Evolutionary conservation across 2,797 vertebrate species (phyloP).

Genomic region (Benthosema pterotum): DNA sequence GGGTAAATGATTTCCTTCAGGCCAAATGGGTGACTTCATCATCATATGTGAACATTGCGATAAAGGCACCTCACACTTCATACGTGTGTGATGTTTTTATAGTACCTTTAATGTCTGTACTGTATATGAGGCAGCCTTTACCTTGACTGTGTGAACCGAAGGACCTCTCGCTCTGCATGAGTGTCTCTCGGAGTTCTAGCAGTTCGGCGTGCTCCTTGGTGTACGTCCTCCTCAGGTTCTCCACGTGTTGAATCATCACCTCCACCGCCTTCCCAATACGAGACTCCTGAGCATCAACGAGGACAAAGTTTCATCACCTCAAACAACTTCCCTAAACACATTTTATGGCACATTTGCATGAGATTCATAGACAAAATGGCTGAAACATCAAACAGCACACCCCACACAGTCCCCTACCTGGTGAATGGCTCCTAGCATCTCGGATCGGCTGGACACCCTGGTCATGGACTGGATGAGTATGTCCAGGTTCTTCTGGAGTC

Average conservation of each 20-base stretch:
- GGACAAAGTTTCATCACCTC: background rate
- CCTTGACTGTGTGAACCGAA: slow-evolving; percentile 83
- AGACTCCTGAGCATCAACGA: slow-evolving; percentile 80
- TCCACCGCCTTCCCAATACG: slow-evolving; percentile 94
- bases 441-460: slow-evolving; percentile 91
- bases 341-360: no score
- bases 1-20: no score
- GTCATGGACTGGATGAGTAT: slow-evolving; percentile 89
- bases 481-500: slow-evolving; percentile 90
- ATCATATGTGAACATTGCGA: no score
- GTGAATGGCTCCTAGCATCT: slow-evolving; percentile 96
- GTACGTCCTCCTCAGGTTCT: slow-evolving; percentile 94
- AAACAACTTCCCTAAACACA: background rate
- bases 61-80: no score
- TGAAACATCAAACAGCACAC: no score
- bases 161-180: slow-evolving; percentile 87
- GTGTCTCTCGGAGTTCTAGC: slow-evolving; percentile 88
- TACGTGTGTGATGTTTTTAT: no score
- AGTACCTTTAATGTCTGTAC: no score
- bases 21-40: no score
- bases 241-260: slow-evolving; percentile 98
- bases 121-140: slow-evolving; percentile 48
- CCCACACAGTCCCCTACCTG: slow-evolving; percentile 81
- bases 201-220: slow-evolving; percentile 93
- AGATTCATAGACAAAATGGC: no score